Percentiles rank a stretch among this genome's conserved stretches.
Conservation (phyloP, 1,140 invertebrate species). For the Cepaea nemoralis region DNA sequence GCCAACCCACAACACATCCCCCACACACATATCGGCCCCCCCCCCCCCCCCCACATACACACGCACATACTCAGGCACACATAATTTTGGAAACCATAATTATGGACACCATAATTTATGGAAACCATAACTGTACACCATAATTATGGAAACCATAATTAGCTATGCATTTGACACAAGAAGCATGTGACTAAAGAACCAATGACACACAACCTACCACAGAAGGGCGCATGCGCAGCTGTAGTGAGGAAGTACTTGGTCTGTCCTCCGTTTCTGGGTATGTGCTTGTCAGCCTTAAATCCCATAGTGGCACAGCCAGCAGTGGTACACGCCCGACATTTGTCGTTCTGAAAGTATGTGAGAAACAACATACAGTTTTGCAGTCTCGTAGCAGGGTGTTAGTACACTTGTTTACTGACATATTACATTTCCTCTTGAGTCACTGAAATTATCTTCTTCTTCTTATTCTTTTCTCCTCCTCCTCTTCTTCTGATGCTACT, state of each 20-base stretch:
- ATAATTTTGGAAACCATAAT: no score
- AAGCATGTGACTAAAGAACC: no score
- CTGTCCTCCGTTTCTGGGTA: neutral
- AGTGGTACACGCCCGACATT: neutral
- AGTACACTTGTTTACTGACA: neutral
- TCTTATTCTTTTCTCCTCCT: no score
- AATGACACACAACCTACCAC: neutral
- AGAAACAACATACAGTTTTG: neutral
- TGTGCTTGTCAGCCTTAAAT: neutral
- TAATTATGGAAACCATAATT: no score
- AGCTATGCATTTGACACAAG: no score
- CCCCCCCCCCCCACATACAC: no score
- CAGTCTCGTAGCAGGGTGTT: neutral
- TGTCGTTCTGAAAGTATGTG: constrained; percentile 48
- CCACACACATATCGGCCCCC: no score
- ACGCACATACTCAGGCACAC: no score
- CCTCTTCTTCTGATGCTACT: no score
- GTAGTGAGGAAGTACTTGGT: neutral
- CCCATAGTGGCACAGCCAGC: constrained; percentile 8
- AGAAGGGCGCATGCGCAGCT: neutral
- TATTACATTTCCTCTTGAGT: neutral
- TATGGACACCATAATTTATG: no score
- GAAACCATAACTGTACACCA: no score
- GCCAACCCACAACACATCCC: no score
- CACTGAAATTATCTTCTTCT: neutral